A percentile compares a stretch with the other conserved stretches of the same genome.
phyloP scores from a whole-genome alignment of 37 sponge, comb jelly and placozoan genomes.

The Halisarca cf. caerulea region DNA sequence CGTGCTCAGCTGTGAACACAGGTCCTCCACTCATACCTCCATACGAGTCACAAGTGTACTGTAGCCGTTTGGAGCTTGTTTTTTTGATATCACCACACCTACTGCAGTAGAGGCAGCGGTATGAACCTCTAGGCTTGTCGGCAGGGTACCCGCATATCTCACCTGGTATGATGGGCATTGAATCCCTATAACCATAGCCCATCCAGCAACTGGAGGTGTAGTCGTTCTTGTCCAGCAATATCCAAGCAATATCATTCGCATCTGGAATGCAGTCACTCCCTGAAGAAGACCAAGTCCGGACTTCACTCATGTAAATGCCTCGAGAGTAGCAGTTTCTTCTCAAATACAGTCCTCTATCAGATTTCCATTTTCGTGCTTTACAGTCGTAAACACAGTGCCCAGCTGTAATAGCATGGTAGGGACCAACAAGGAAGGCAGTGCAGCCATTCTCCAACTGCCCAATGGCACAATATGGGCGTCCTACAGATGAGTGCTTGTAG shows the following conservation, averaged over 20 bases:
- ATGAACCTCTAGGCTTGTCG: not conserved
- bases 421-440: constrained; percentile 29
- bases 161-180: not conserved
- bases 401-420: constrained; percentile 14
- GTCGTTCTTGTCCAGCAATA: not conserved
- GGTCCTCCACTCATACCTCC: too few relatives aligned
- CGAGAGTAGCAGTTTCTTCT: not conserved
- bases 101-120: not conserved
- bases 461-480: not conserved
- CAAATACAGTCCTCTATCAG: not conserved
- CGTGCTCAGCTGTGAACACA: too few relatives aligned
- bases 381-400: constrained; percentile 22
- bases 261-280: not conserved
- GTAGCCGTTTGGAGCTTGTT: too few relatives aligned
- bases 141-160: not conserved
- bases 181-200: not conserved
- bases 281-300: not conserved
- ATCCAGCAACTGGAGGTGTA: not conserved
- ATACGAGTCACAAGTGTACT: too few relatives aligned
- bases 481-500: not conserved
- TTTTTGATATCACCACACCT: not conserved
- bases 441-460: constrained; percentile 15
- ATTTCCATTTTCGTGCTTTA: not conserved
- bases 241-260: not conserved
- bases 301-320: not conserved